Evolutionary conservation across 2,797 vertebrate species (phyloP), one percentile per base, ranked within the genome.

Genomic region (Bradypus variegatus): DNA sequence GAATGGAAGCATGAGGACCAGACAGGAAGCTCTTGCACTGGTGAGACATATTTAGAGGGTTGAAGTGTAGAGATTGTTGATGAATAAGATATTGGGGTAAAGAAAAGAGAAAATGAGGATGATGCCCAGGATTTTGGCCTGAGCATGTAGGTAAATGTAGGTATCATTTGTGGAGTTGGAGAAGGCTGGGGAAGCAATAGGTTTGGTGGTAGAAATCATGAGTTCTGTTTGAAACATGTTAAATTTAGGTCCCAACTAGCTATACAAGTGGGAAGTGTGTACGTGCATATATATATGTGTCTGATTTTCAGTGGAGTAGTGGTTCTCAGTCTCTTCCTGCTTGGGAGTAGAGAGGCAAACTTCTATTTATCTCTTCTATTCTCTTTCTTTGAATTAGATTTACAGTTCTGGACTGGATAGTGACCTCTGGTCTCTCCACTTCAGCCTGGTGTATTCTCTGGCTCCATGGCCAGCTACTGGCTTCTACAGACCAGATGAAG

Each of bases 401-500:
- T 92, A 86, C 82, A 91, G 69, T 15, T 94, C 91, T 95, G 94
- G 92, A 95, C 60, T 92, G 82, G 91, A 18, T 67, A 88, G 72
- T 94, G 81, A 86, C 67, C 45, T 93, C 73, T 90, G 65, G 80
- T 76, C n/a, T 94, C 64, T 53, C 81, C 48, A 33, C 80, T 95
- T 9, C 14, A 88, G 83, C 72, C 90, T 82, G 88, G 90, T 91
- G 7, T 83, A 86, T 85, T 45, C 77, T 86, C 70, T 96, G 93
- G 83, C 88, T 96, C 77, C 84, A 94, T 96, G 95, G 91, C 86
- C 88, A 94, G 90, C 82, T 92, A 33, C 84, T 95, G 95, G 95
- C 84, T 93, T 53, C 90, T 96, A 62, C 95, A 96, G 95, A 95
- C 96, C 95, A 55, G 95, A 96, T 96, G 96, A 96, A 96, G 95